Base-by-base conservation (phyloP, 2,113 vertebrate species). In the Sialia sialis region DNA sequence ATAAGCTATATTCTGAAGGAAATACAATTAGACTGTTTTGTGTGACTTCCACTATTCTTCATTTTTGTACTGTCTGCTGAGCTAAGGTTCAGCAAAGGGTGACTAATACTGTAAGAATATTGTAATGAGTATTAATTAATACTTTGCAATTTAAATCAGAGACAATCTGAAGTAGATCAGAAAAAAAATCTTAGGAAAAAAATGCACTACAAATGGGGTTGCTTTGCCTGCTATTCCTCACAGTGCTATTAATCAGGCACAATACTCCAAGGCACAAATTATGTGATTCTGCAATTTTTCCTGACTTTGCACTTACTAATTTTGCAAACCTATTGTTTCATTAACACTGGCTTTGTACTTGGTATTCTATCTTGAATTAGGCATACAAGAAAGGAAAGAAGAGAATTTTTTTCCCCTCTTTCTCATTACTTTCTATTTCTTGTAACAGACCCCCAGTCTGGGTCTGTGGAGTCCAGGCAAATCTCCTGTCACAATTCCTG, bases 41-140 rank as follows among this genome's bases (percentile, higher is more conserved):
- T 52, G 34, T 62, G 46, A 54, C 34, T 93, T 89, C 32, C 55
- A 21, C n/a, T 81, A 8, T 54, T 83, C 63, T 68, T n/a, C 23
- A 8, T 73, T 92, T 94, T 89, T 84, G 18, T 67, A 17, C 59
- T 74, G 20, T 78, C 64, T 84, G 14, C 34, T 69, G 70, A 92
- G 63, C 38, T 79, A 76, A 72, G 74, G 86, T 91, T 96, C 82
- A 91, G 78, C 49, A 85, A 91, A 91, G 58, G 70, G 30, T 96
- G 90, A 91, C 90, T 94, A 85, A 91, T 79, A 66, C 66, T 27
- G 9, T 85, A 73, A 80, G 78, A 76, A 82, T 80, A 87, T 60
- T 89, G 54, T 82, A 90, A 68, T 85, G 62, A 82, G 66, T 73
- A 77, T 77, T 92, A 95, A 86, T 91, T 94, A 89, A 87, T 79